Evolutionary conservation across 2,888 invertebrate genomes (phyloP).

Genomic region (Steinernema hermaphroditum): DNA sequence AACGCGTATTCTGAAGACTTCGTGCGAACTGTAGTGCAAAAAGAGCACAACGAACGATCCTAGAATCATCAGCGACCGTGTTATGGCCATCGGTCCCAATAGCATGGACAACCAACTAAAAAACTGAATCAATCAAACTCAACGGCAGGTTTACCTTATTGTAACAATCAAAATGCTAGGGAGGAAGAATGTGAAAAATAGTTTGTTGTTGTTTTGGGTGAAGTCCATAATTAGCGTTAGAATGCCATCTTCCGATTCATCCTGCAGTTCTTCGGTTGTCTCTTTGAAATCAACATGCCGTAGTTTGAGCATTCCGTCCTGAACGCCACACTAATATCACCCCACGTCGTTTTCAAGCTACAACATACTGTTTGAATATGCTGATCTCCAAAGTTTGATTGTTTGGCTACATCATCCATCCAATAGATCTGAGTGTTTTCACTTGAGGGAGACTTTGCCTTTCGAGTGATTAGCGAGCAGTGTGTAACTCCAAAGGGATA

Average conservation of each 20-base stretch:
- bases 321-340: too few species aligned
- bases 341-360: too few species aligned
- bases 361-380: background rate
- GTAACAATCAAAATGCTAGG: conserved; percentile 44
- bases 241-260: conserved; percentile 11
- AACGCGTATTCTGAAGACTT: conserved; percentile 9
- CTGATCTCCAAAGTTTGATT: background rate
- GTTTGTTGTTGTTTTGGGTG: conserved; percentile 28
- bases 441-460: conserved; percentile 11
- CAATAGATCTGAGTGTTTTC: conserved; percentile 13
- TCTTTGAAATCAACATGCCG: conserved; percentile 14
- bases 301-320: conserved; percentile 14
- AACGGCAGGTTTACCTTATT: conserved; percentile 39
- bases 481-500: conserved; percentile 20
- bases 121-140: background rate
- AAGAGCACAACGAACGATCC: conserved; percentile 46
- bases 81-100: conserved; percentile 60
- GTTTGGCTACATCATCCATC: background rate
- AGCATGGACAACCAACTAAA: conserved; percentile 52
- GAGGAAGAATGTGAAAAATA: conserved; percentile 39
- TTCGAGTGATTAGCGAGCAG: conserved; percentile 18
- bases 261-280: background rate
- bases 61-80: conserved; percentile 48
- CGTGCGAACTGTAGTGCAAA: conserved; percentile 40
- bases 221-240: conserved; percentile 15